phyloP scores from a whole-genome alignment of 2,113 vertebrate species.

The Vimba vimba region DNA sequence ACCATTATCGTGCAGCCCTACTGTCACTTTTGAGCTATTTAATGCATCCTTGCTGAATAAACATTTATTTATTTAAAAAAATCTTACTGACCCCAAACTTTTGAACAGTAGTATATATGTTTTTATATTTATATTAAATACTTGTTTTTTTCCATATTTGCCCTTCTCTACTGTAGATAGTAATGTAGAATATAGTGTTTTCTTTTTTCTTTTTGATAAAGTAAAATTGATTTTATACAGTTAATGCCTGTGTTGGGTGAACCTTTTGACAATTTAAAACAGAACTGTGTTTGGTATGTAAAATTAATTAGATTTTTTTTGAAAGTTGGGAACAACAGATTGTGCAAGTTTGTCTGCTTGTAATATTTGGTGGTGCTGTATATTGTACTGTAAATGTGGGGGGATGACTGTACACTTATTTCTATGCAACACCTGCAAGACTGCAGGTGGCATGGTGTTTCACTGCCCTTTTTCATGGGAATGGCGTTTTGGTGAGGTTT shows the following conservation, averaged over 20 bases:
- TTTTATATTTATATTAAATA: background rate
- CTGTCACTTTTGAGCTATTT: background rate
- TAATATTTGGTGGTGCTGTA: background rate
- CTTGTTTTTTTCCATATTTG: background rate
- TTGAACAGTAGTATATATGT: background rate
- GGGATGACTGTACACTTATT: background rate
- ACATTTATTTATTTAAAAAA: background rate
- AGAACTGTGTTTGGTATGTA: background rate
- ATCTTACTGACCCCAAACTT: background rate
- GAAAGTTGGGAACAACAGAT: background rate
- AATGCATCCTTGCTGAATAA: background rate
- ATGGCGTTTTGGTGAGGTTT: slow-evolving; percentile 72
- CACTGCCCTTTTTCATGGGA: slow-evolving; percentile 58
- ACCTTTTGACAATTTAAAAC: background rate
- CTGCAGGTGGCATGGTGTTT: slow-evolving; percentile 51
- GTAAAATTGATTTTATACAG: background rate
- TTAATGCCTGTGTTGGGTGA: background rate
- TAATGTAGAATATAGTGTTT: background rate
- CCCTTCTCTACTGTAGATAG: background rate
- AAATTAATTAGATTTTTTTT: background rate
- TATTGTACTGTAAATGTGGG: background rate
- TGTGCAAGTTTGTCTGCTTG: background rate
- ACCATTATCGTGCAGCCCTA: no score
- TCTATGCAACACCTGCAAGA: slow-evolving; percentile 49
- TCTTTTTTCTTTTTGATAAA: background rate